Conservation (phyloP, 2,797 vertebrate species). For the Rhabdophis nuchalis region DNA sequence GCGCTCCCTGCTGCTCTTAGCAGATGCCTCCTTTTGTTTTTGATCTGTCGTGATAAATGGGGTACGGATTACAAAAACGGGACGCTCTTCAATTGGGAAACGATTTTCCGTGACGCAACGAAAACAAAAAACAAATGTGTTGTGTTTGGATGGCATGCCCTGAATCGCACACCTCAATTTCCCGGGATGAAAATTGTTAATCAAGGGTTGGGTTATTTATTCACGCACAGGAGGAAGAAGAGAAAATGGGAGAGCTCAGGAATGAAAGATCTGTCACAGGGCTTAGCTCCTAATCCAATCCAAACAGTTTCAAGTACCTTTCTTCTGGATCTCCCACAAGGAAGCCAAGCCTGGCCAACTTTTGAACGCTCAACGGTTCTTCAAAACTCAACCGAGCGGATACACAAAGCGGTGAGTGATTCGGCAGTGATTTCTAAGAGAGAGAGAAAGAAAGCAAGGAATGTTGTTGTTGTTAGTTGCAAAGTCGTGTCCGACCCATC, state of each 20-base stretch:
- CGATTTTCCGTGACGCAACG: neutral
- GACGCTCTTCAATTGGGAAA: neutral
- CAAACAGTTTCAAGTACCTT: neutral
- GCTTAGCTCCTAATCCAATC: neutral
- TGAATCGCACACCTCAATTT: neutral
- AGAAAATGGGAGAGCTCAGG: neutral
- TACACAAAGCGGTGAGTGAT: neutral
- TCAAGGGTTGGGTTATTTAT: neutral
- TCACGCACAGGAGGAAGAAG: neutral
- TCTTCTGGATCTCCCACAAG: neutral
- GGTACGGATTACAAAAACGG: neutral
- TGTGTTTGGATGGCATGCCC: neutral
- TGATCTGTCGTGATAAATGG: neutral
- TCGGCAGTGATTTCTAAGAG: neutral
- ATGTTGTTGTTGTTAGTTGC: too few relatives aligned
- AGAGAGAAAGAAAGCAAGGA: neutral
- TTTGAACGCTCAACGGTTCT: conserved; percentile 1
- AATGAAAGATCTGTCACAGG: neutral
- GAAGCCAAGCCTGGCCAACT: neutral
- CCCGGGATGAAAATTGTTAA: neutral
- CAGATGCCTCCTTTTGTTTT: neutral
- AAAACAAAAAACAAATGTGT: neutral
- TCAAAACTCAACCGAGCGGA: neutral
- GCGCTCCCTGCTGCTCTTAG: too few relatives aligned
- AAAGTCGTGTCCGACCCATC: too few relatives aligned